Conservation (phyloP, 2,113 vertebrate species). For the Python bivittatus region DNA sequence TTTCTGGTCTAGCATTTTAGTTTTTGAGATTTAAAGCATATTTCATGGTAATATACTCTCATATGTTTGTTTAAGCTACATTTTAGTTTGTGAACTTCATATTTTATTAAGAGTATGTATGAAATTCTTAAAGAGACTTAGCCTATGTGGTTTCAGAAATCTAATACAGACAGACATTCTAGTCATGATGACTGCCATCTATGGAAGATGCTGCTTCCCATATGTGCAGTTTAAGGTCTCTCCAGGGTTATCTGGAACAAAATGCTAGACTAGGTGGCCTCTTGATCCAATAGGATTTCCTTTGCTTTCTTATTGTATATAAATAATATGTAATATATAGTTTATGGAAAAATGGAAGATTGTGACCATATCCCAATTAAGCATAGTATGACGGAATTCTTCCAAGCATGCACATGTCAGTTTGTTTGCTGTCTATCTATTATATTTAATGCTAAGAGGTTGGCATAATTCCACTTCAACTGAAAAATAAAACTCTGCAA, state of each 20-base stretch:
- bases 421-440: background rate
- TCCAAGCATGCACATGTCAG: background rate
- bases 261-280: background rate
- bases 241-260: background rate
- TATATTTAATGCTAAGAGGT: background rate
- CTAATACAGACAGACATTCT: background rate
- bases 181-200: background rate
- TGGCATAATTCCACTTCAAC: conserved; percentile 30
- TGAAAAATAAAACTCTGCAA: conserved; percentile 47
- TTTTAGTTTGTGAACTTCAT: background rate
- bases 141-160: background rate
- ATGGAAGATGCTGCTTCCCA: background rate
- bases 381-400: background rate
- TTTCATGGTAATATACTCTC: background rate
- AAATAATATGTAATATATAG: background rate
- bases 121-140: background rate
- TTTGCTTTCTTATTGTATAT: background rate
- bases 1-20: background rate
- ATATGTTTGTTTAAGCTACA: background rate
- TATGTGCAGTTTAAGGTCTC: background rate
- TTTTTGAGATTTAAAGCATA: background rate
- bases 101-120: background rate
- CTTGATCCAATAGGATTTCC: background rate
- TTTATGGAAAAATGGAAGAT: background rate
- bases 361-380: background rate